A percentile compares a stretch with the other conserved stretches of the same genome.
Conservation (phyloP, 35 echinoderm and acorn worm genomes). For the Lytechinus variegatus region DNA sequence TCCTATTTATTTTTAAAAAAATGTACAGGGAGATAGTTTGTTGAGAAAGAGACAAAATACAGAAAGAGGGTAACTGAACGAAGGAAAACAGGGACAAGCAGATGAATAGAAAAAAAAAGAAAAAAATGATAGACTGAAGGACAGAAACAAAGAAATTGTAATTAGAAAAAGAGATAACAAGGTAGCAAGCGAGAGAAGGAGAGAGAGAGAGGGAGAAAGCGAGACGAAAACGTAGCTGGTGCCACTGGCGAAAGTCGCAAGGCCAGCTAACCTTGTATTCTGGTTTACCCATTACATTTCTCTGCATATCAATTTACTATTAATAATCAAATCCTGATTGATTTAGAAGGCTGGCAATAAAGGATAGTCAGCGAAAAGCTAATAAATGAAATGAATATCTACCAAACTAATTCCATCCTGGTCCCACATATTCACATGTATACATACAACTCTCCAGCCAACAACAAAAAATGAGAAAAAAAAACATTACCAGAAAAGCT, state of each 20-base stretch:
- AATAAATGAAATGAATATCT: conserved; percentile 15
- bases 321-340: conserved; percentile 14
- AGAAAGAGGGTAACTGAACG: neutral
- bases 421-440: neutral
- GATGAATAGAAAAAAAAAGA: neutral
- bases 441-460: neutral
- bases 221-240: neutral
- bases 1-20: too few species aligned
- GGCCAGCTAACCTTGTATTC: neutral
- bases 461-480: neutral
- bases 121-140: neutral
- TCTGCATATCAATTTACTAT: conserved; percentile 12
- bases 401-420: conserved; percentile 2
- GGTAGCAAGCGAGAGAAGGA: neutral
- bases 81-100: neutral
- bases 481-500: neutral
- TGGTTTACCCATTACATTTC: neutral
- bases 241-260: neutral
- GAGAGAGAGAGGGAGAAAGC: neutral
- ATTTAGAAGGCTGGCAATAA: neutral
- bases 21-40: too few species aligned
- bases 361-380: neutral
- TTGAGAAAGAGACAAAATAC: too few species aligned
- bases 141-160: neutral
- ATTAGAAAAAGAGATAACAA: neutral